Base-by-base conservation (phyloP, 1,140 invertebrate species). In the Pantala flavescens region DNA sequence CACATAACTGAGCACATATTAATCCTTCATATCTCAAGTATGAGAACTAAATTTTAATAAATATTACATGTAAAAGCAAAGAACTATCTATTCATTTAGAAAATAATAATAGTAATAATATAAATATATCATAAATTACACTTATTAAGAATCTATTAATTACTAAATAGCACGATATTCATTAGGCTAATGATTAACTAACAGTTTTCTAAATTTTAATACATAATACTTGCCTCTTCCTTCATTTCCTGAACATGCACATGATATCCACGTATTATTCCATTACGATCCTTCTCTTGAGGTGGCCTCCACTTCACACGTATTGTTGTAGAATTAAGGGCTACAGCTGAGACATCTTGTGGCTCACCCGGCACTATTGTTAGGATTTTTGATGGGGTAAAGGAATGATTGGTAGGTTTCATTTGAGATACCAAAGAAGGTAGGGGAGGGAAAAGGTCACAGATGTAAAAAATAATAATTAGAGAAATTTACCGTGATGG, bases 261-360 rank as follows among this genome's bases (percentile, higher is more conserved):
- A 80, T 98, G 96, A 83, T 98, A 99, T 3, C 96, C 96, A 43
- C 95, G 88, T 77, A 98, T 98, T 73, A 98, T 91, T n/a, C 97
- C 97, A 83, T 98, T 96, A 75, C 93, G 90, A 78, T 98, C 94
- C 80, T 94, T 94, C 76, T 92, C 89, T 73, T 88, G 86, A 0
- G 97, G 97, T 0, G 94, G 91, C 80, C 93, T 91, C 97, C 97
- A 98, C 71, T 90, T 87, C 11, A 98, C 95, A 79, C 90, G 89
- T 78, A 98, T 91, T 7, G 94, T 90, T 0, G 96, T 98, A 0
- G 96, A 98, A 85, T 98, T 98, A 80, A 98, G 87, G 7, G 92
- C 85, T 71, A 86, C 88, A 0, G 91, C 93, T 82, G 89, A 91
- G 43, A 99, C 94, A 79, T 95, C 92, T 81, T 93, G 90, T 70